Conservation (phyloP, 2,888 invertebrate genomes). For the Acronicta psi region DNA sequence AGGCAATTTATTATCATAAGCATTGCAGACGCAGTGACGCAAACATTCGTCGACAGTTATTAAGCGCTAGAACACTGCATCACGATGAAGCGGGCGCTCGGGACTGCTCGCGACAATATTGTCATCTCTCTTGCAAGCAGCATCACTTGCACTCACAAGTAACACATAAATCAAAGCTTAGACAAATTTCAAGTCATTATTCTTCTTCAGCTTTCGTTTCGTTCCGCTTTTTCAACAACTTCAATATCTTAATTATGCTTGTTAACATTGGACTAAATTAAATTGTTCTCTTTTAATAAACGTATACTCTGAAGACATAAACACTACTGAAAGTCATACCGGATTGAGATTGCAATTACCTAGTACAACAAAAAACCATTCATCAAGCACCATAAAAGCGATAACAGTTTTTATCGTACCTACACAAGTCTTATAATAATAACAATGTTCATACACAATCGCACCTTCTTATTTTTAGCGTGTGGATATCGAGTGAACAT, state of each 20-base stretch:
- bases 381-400: conserved; percentile 59
- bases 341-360: conserved; percentile 54
- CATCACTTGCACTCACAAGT: conserved; percentile 70
- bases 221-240: conserved; percentile 18
- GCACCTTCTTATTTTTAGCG: conserved; percentile 51
- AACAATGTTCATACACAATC: conserved; percentile 48
- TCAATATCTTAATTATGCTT: conserved; percentile 27
- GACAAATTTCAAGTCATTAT: conserved; percentile 76
- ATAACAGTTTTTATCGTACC: conserved; percentile 58
- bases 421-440: conserved; percentile 54
- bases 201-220: conserved; percentile 63
- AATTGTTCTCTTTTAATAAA: conserved; percentile 10
- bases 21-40: conserved; percentile 83
- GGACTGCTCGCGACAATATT: conserved; percentile 68
- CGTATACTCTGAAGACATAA: too few relatives aligned
- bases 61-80: conserved; percentile 83
- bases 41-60: conserved; percentile 87
- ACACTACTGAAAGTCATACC: too few relatives aligned
- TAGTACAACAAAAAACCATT: conserved; percentile 46
- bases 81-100: conserved; percentile 69
- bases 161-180: conserved; percentile 71
- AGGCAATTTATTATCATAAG: conserved; percentile 84
- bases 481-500: conserved; percentile 62
- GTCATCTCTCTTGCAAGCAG: conserved; percentile 72
- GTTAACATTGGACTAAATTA: conserved; percentile 47